These are phyloP conservation scores for Syncerus caffer DNA, from an alignment of 2,797 vertebrate species.

Conservation along the genomic window DNA sequence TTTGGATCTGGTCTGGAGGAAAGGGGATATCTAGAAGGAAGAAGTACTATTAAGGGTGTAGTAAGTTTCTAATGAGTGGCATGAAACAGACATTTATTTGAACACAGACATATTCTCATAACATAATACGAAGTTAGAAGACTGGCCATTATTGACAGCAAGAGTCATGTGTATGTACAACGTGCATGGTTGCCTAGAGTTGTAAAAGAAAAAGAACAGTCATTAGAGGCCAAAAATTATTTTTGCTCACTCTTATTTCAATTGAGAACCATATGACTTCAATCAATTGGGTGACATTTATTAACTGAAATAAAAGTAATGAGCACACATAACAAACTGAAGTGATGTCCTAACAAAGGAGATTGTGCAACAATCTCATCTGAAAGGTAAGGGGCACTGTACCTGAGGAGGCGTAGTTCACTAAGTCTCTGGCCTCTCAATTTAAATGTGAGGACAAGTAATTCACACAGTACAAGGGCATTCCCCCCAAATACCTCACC, in stretches of 20 bases:
- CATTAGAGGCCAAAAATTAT: neutral
- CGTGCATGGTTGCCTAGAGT: neutral
- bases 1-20: conserved; percentile 74
- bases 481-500: neutral
- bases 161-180: neutral
- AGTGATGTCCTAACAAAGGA: neutral
- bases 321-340: neutral
- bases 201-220: neutral
- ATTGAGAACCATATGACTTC: conserved; percentile 1
- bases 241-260: conserved; percentile 45
- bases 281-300: conserved; percentile 32
- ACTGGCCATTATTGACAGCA: neutral
- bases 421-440: neutral
- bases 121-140: neutral
- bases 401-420: neutral
- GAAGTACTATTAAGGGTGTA: neutral
- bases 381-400: too few relatives aligned
- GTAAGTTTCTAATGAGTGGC: neutral
- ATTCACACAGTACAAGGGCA: neutral
- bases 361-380: neutral
- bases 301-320: conserved; percentile 45
- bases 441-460: neutral
- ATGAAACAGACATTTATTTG: neutral
- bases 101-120: neutral
- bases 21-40: conserved; percentile 70